phyloP scores from a whole-genome alignment of 2,113 vertebrate species.

The Rhagologus leucostigma region DNA sequence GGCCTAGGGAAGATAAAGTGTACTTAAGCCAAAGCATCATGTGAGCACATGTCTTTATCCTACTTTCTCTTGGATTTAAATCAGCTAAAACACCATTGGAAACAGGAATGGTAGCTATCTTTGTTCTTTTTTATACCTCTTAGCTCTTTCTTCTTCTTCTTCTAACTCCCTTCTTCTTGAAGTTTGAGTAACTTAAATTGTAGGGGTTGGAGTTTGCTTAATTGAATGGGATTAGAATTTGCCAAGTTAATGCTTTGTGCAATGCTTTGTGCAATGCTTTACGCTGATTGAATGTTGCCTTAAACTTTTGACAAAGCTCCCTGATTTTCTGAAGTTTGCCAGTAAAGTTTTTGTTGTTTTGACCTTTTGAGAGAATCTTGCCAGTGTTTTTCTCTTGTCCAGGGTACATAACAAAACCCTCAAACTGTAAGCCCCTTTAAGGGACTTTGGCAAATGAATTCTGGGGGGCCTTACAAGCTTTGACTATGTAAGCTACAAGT shows the following conservation, averaged over 20 bases:
- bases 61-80: not conserved
- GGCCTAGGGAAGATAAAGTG: not conserved
- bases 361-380: not conserved
- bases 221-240: not conserved
- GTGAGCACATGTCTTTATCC: accelerated
- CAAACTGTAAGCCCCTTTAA: accelerated
- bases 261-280: not conserved
- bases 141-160: not conserved
- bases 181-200: not conserved
- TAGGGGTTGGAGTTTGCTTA: not conserved
- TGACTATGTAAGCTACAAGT: not conserved
- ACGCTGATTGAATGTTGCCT: not conserved
- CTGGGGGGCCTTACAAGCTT: not conserved
- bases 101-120: not conserved
- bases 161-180: not conserved
- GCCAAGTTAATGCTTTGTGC: not conserved
- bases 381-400: not conserved
- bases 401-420: not conserved
- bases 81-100: not conserved
- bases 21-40: not conserved
- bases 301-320: not conserved
- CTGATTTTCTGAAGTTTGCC: not conserved
- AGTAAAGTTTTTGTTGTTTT: not conserved
- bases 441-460: not conserved
- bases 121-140: not conserved